Base-by-base conservation (phyloP, 2,797 vertebrate species). In the Danio albolineatus region DNA sequence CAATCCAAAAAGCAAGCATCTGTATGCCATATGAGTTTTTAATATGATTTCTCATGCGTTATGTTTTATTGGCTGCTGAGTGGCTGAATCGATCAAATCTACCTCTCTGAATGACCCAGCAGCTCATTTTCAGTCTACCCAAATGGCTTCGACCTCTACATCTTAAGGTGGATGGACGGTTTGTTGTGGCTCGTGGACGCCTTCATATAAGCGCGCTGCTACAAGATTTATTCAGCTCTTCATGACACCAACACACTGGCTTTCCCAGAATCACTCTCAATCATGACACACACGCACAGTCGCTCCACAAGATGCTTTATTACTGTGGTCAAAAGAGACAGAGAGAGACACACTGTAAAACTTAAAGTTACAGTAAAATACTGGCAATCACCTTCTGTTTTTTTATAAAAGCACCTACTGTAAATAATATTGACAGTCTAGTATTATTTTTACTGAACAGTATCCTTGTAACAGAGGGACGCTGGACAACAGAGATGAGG, bases 171-270 rank as follows among this genome's bases (percentile, higher is more conserved):
- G 67, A 69, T 48, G 61, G 39, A 73, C 54, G 44, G 83, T 67
- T 57, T 53, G 61, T 62, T 62, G 74, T 53, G 74, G 61, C 73
- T 64, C 76, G 16, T 57, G 73, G 80, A 76, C 16, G 61, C 48
- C 21, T 53, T 84, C 70, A 67, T 66, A 80, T 76, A 69, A 80
- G 81, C 51, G 78, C 74, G 46, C 69, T 48, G 2, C 73, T 49
- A 14, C 54, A 69, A 76, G 79, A 83, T 81, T 79, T 81, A 85
- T 74, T 62, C 51, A 48, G 69, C 48, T 48, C 59, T 28, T 76
- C 73, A 46, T 77, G 76, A 76, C 73, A 75, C 51, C 21, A 39
- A 28, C 64, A 86, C 76, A 82, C 53, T 39, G 79, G 64, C 19
- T 59, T 83, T 62, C 62, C 65, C 56, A 54, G 43, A 82, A 75